Conservation (phyloP, 2,113 vertebrate species). For the Triplophysa dalaica region DNA sequence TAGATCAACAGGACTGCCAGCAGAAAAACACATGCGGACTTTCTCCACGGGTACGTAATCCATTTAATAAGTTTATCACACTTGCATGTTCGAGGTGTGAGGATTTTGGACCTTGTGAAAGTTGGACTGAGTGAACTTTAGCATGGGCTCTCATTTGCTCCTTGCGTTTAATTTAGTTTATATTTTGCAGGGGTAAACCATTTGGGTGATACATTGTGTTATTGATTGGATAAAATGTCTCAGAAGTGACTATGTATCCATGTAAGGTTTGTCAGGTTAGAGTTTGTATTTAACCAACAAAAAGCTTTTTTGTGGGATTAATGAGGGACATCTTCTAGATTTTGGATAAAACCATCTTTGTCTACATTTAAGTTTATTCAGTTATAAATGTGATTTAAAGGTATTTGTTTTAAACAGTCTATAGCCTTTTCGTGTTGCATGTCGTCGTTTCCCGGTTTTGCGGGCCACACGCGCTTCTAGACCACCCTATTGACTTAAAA, state of each 20-base stretch:
- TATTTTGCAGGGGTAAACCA: background rate
- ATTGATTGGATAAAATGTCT: background rate
- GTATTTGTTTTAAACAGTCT: background rate
- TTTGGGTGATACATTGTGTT: background rate
- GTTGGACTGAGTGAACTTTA: background rate
- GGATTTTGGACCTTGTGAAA: background rate
- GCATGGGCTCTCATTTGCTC: background rate
- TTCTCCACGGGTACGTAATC: slow-evolving; percentile 78
- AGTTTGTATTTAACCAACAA: background rate
- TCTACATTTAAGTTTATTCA: too few species aligned
- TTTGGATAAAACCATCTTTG: background rate
- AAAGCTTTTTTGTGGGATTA: background rate
- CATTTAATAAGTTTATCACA: background rate
- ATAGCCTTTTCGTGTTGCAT: background rate
- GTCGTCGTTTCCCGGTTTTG: background rate
- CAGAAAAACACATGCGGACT: slow-evolving; percentile 80
- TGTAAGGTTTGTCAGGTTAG: background rate
- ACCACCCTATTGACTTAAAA: slow-evolving; percentile 40
- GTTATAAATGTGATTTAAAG: background rate
- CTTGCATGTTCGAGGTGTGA: slow-evolving; percentile 11
- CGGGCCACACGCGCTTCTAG: slow-evolving; percentile 28
- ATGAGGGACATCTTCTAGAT: background rate
- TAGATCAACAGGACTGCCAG: slow-evolving; percentile 78
- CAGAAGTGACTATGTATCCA: background rate
- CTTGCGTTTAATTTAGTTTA: background rate